Base-by-base conservation (phyloP, 1,140 invertebrate species). In the Drosophila insularis region DNA sequence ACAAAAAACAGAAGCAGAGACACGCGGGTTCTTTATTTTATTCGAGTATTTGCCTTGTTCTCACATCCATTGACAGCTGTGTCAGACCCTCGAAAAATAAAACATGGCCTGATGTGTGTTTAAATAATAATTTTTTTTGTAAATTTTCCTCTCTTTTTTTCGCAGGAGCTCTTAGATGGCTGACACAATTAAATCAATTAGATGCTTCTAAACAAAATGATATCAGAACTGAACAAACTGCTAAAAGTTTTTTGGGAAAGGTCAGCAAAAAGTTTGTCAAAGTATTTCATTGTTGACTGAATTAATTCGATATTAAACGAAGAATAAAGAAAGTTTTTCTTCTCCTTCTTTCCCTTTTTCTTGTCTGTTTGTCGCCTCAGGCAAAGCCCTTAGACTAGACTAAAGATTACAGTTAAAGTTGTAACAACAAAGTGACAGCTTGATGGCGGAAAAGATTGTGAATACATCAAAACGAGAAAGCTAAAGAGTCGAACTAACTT, bases 1-100 rank as follows among this genome's bases (percentile, higher is more conserved):
- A 50, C 56, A 74, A 68, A 69, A 37, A 37, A 37, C 10, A 72
- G 54, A 55, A 46, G 27, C 27, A 27, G 5, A 5, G 64, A 67
- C 82, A 79, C 76, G 82, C 87, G 82, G 84, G 82, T 67, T 2
- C 8, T 4, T 40, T 23, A 68, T 37, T 68, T 43, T 39, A 21
- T 63, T 58, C 46, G 53, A 17, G 35, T 53, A 17, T 59, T 63
- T 27, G 13, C 62, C 35, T 69, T 74, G 65, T 35, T 37, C 35
- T 37, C 68, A 75, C 59, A 78, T 72, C 64, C 64, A 63, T 58
- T 86, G 74, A 66, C 68, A 76, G 58, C 68, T 73, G 53, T 66
- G 63, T 50, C 43, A 13, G 35, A 11, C 43, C 10, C 17, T 35
- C 8, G 32, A 35, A 8, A 35, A 35, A 35, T 10, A 35, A 35